Evolutionary conservation across 2,797 vertebrate genomes (phyloP), one percentile per base, ranked within the genome.

Genomic region (Lithobates pipiens): DNA sequence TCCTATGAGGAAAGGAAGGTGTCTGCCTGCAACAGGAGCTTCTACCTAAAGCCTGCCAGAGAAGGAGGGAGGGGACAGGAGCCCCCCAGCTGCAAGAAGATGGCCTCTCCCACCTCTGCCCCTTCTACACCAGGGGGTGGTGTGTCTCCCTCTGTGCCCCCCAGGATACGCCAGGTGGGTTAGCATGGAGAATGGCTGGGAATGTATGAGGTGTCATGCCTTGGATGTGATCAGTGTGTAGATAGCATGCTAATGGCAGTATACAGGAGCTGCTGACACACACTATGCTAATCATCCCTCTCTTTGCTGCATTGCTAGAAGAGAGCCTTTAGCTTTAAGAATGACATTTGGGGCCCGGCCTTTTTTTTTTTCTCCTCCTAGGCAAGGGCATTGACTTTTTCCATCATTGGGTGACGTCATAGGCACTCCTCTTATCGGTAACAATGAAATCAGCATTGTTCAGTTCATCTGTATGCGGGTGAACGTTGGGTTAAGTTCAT

Each of bases 91-190:
- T 86, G 54, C 75, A 27, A 42, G 34, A 83, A 70, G 42, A 87
- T 87, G 86, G 86, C 86, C 86, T 87, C 81, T 87, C 86, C 86
- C 86, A 84, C 86, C 77, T 78, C 86, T 70, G 70, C 86, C 80
- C 50, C 80, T 46, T 74, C 86, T 68, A 87, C 86, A 42, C 81
- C 86, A 42, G 86, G 76, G 81, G 81, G 81, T 76, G 76, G 86
- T 32, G 9, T 80, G 71, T 87, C 86, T 71, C 86, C 86, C 63
- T 77, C 80, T 69, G 70, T 70, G 76, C 81, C 71, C 32, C 81
- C 86, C 16, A 75, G 81, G 63, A 87, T 87, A 1, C 86, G 86
- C 46, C 86, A 87, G 86, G 86, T 87, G 81, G 71, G 86, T 87
- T 13, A 16, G 50, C 15, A 9, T 23, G 39, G 9, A 23, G 8